Base-by-base conservation (phyloP, 2,797 vertebrate genomes). In the Echeneis naucrates region DNA sequence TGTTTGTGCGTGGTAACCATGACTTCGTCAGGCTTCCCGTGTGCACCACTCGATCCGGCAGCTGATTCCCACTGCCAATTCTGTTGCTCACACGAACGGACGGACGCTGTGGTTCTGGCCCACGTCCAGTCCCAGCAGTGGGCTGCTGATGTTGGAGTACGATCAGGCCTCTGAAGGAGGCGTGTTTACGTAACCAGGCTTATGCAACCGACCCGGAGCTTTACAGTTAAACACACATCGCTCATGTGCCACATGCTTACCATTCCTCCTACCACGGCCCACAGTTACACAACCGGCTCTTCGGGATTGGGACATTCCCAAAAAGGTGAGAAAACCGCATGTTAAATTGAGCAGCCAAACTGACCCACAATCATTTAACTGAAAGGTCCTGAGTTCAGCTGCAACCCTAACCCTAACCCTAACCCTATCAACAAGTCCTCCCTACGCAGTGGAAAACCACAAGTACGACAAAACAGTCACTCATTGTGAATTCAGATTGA, bases 171-270 rank as follows among this genome's bases (percentile, higher is more conserved):
- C 27, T 45, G 54, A 55, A 57, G 57, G 56, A 62, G 74, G n/a
- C 51, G 57, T 3, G 10, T 80, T 82, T 75, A 82, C 52, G 60
- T 75, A 80, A 82, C 45, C 44, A 27, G 59, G 2, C 50, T 82
- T 74, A 77, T 66, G 68, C 73, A 83, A 81, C 30, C 16, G 1
- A 0, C 30, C 35, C 19, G 32, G 57, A 60, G 59, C 6, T 53
- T 4, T 12, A 53, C 23, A 71, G 42, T 65, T 47, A 55, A 63
- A 63, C 53, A 60, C 56, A 64, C 64, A 73, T 56, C 10, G 2
- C 37, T 79, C 52, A 58, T 30, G 51, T 62, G 63, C n/a, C 42
- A 40, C 4, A 45, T 51, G n/a, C 63, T 71, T 48, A 54, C 60
- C 64, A 40, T 63, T 59, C 38, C 47, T 52, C 61, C n/a, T n/a